Evolutionary conservation across 2,797 vertebrate genomes (phyloP).

Genomic region (Sebastolobus altivelis): DNA sequence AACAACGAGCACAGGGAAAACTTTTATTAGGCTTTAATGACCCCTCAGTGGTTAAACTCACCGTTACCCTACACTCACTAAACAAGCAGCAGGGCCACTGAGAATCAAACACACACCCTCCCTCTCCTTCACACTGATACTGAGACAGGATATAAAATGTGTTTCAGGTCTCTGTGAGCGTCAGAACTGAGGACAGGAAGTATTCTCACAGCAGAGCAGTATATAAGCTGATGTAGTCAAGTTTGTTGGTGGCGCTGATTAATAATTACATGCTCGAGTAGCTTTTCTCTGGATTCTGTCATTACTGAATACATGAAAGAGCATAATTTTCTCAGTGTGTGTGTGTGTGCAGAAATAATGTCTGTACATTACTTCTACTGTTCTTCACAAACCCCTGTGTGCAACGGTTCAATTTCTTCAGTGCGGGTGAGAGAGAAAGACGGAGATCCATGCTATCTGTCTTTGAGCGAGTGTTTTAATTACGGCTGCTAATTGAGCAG

Average conservation of each 20-base stretch:
- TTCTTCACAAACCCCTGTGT: background rate
- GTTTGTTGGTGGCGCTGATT: constrained; percentile 47
- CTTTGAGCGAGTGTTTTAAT: constrained; percentile 66
- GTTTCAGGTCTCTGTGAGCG: background rate
- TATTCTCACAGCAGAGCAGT: background rate
- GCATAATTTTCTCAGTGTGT: constrained; percentile 19
- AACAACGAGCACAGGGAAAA: background rate
- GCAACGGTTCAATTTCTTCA: background rate
- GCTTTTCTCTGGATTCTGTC: constrained; percentile 43
- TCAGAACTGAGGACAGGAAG: background rate
- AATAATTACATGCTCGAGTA: constrained; percentile 57
- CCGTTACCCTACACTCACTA: background rate
- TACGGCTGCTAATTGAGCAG: constrained; percentile 69
- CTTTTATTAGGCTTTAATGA: background rate
- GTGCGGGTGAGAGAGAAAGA: background rate
- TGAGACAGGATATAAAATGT: background rate
- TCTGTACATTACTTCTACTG: constrained; percentile 2
- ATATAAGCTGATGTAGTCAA: constrained; percentile 9
- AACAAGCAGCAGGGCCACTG: background rate
- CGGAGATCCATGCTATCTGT: constrained; percentile 49
- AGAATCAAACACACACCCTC: background rate
- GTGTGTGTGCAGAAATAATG: background rate
- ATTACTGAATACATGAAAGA: constrained; percentile 24
- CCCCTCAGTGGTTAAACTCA: background rate
- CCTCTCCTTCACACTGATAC: background rate